These are phyloP conservation scores for Sesamia inferens DNA, from an alignment of 2,888 invertebrate species.

Conservation along the genomic window DNA sequence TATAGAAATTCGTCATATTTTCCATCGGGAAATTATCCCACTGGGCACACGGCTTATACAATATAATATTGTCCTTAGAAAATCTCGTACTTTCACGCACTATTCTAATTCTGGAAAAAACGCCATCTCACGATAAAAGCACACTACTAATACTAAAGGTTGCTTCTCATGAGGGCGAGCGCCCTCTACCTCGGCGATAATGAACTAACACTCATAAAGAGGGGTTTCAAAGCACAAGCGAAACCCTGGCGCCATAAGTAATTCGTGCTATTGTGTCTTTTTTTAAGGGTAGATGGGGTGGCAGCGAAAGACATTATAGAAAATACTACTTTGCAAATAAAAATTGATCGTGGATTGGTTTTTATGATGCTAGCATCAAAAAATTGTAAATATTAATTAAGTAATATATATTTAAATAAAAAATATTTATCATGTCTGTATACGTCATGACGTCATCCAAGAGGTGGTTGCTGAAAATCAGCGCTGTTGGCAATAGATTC, in stretches of 20 bases:
- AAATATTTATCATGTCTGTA: too few species aligned
- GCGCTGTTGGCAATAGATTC: too few species aligned
- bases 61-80: not conserved
- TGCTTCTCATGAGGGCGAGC: constrained; percentile 20
- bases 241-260: constrained; percentile 17
- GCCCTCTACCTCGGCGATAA: constrained; percentile 56
- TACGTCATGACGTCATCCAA: too few species aligned
- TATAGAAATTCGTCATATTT: not conserved
- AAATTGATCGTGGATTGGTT: not conserved
- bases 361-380: too few species aligned
- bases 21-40: too few species aligned
- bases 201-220: constrained; percentile 33
- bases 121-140: constrained; percentile 56
- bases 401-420: too few species aligned
- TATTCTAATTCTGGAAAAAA: constrained; percentile 9
- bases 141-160: constrained; percentile 5
- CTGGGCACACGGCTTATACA: not conserved
- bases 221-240: constrained; percentile 14
- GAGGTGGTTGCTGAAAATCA: too few species aligned
- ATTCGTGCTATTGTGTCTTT: constrained; percentile 26
- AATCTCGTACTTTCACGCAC: not conserved
- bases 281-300: constrained; percentile 53
- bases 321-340: not conserved
- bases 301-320: not conserved
- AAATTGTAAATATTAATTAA: too few species aligned